Conservation (phyloP, 2,113 vertebrate genomes). For the Lanius collurio region DNA sequence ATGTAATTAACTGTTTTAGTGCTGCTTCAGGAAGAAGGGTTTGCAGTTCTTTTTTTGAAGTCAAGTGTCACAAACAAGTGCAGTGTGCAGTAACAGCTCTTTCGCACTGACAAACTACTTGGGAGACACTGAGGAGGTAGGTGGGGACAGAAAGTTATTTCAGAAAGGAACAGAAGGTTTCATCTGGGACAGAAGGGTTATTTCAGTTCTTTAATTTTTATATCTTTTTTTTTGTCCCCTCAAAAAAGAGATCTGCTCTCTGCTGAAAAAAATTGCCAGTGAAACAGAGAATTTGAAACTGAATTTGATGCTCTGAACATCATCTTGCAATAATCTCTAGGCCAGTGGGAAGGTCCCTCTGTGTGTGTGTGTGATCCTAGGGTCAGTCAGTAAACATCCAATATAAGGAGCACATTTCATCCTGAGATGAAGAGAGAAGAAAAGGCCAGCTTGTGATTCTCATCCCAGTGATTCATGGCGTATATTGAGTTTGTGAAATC, state of each 20-base stretch:
- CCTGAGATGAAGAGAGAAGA: not conserved
- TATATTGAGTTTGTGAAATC: not conserved
- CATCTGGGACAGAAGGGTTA: not conserved
- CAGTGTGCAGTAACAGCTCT: not conserved
- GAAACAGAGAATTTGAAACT: not conserved
- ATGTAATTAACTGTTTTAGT: slow-evolving; percentile 47
- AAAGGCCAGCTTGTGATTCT: not conserved
- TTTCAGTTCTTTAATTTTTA: not conserved
- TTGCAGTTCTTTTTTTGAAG: not conserved
- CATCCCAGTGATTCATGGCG: not conserved
- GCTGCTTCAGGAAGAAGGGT: slow-evolving; percentile 22
- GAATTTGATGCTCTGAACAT: not conserved
- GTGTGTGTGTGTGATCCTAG: not conserved
- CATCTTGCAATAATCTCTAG: not conserved
- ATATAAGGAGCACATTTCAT: not conserved
- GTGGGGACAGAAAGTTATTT: not conserved
- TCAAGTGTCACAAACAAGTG: not conserved
- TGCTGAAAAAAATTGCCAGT: not conserved
- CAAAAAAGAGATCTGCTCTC: not conserved
- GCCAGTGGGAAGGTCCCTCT: not conserved
- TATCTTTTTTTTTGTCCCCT: accelerated
- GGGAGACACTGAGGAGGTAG: not conserved
- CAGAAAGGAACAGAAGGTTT: not conserved
- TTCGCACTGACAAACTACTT: not conserved
- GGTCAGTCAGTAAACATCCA: not conserved